phyloP scores from a whole-genome alignment of 1,140 invertebrate species.

The Doryteuthis pealeii region DNA sequence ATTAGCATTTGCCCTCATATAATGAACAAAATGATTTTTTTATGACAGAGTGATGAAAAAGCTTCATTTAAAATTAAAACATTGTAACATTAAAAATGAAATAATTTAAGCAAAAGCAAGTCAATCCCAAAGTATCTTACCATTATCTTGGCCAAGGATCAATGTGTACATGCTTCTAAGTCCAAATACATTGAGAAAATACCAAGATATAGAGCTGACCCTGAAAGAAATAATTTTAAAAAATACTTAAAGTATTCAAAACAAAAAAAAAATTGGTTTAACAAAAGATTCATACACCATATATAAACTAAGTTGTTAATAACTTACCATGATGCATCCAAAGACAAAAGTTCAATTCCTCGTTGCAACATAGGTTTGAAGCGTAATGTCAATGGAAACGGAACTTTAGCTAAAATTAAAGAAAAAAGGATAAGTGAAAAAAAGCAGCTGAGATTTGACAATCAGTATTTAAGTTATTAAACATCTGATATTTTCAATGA shows the following conservation, averaged over 20 bases:
- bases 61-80: too few species aligned
- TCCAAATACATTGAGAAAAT: constrained; percentile 99
- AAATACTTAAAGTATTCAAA: neutral
- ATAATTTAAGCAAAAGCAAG: too few species aligned
- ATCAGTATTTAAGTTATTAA: neutral
- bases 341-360: constrained; percentile 89
- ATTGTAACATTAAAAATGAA: too few species aligned
- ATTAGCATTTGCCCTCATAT: too few species aligned
- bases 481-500: neutral
- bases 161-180: constrained; percentile 95
- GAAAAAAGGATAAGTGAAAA: constrained; percentile 14
- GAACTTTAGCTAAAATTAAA: constrained; percentile 80
- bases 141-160: constrained; percentile 98
- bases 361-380: constrained; percentile 99
- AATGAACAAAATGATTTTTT: too few species aligned
- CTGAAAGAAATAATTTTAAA: constrained; percentile 39
- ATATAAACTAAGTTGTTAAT: neutral
- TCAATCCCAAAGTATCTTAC: constrained; percentile 63
- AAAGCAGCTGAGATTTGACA: too few species aligned
- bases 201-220: constrained; percentile 99
- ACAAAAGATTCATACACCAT: too few species aligned
- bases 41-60: too few species aligned
- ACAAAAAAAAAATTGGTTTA: too few species aligned
- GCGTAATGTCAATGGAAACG: constrained; percentile 94
- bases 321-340: constrained; percentile 91